Evolutionary conservation across 2,888 invertebrate species (phyloP).

Genomic region (Ormyrus labotus): DNA sequence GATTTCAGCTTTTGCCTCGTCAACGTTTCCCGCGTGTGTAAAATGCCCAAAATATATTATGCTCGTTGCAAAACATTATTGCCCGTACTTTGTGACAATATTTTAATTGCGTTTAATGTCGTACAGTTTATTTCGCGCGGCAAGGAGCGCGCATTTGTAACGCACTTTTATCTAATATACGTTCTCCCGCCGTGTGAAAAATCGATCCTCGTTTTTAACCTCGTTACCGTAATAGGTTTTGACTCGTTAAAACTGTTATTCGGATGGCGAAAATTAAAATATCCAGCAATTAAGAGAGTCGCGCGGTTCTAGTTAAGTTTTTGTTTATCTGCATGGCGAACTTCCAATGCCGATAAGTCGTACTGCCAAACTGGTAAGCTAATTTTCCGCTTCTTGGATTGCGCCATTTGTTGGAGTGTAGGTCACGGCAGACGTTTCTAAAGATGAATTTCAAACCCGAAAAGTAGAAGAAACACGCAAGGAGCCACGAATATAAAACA

Average conservation of each 20-base stretch:
- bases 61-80: conserved; percentile 53
- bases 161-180: neutral
- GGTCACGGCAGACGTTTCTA: conserved; percentile 17
- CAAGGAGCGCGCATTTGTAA: conserved; percentile 14
- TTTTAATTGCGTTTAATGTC: conserved; percentile 47
- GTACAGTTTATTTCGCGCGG: neutral
- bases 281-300: conserved; percentile 1
- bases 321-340: conserved; percentile 44
- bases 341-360: conserved; percentile 57
- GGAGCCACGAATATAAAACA: neutral
- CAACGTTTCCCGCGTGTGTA: conserved; percentile 20
- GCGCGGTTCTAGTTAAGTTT: conserved; percentile 27
- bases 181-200: conserved; percentile 12
- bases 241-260: neutral
- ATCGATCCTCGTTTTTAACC: conserved; percentile 13
- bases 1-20: conserved; percentile 34
- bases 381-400: conserved; percentile 62
- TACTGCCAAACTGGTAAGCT: conserved; percentile 60
- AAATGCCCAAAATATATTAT: conserved; percentile 50
- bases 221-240: conserved; percentile 6
- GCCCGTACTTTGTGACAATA: conserved; percentile 46
- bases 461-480: neutral
- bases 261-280: neutral
- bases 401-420: conserved; percentile 41
- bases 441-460: neutral